Conservation (phyloP, 2,888 invertebrate genomes). For the Incurvaria masculella region DNA sequence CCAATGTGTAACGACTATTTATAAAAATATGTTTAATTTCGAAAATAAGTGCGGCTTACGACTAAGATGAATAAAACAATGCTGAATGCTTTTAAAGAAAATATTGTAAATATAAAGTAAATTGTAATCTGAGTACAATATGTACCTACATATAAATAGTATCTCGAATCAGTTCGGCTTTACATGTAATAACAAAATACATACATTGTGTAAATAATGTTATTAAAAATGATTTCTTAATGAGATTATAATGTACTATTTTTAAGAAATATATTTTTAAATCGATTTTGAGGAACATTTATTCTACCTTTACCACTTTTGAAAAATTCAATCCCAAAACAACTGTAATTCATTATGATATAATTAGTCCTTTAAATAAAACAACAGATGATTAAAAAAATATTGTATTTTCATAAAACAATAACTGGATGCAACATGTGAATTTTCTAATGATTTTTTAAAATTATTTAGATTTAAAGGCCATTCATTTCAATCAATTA, state of each 20-base stretch:
- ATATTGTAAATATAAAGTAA: slow-evolving; percentile 5
- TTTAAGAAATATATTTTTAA: slow-evolving; percentile 33
- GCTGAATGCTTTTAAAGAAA: slow-evolving; percentile 4
- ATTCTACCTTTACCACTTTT: no score
- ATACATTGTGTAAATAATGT: slow-evolving; percentile 49
- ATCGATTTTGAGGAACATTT: no score
- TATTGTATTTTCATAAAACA: neutral
- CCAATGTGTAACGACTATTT: slow-evolving; percentile 41
- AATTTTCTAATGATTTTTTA: no score
- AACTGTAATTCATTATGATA: no score
- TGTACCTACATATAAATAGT: slow-evolving; percentile 6
- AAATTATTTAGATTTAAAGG: no score
- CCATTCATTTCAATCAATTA: no score
- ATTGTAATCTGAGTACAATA: slow-evolving; percentile 10
- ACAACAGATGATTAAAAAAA: neutral
- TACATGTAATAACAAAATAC: slow-evolving; percentile 22
- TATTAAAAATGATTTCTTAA: slow-evolving; percentile 29
- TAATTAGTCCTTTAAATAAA: neutral
- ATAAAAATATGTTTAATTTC: slow-evolving; percentile 16
- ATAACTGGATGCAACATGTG: no score
- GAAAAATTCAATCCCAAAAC: no score
- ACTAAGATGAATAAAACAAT: neutral
- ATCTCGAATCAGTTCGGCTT: neutral
- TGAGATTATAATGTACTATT: slow-evolving; percentile 37
- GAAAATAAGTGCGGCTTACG: neutral